Base-by-base conservation (phyloP, 2,113 vertebrate species). In the Nibea coibor region DNA sequence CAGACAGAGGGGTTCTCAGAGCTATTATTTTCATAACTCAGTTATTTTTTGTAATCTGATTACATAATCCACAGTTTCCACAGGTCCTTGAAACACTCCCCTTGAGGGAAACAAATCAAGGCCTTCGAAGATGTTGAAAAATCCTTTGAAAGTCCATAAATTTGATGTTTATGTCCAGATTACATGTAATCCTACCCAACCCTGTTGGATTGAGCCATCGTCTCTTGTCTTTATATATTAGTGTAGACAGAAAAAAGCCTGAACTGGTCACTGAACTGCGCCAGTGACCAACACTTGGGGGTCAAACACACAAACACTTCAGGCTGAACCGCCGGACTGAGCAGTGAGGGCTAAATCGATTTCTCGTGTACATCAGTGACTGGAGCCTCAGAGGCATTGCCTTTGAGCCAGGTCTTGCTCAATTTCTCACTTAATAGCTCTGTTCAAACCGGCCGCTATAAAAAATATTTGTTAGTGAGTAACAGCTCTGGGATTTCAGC, bases 261-360 rank as follows among this genome's bases (percentile, higher is more conserved):
- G 28, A 26, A 15, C 5, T 35, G 12, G 50, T 56, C 10, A 14
- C 48, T 62, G 11, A 58, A 12, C n/a, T 57, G 17, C 43, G 58
- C 10, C 53, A 66, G 28, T 50, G 61, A 48, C 26, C 50, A 64
- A 28, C 42, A 39, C 65, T 14, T 64, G 7, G 0, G 22, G 73
- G 12, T 15, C 10, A 31, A 26, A 64, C 51, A 20, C 5, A 50
- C n/a, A 48, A 59, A 54, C 6, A 57, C 68, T 45, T 72, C 45
- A 39, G 73, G 45, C 53, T 71, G 26, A 50, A 71, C 50, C 17
- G 31, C n/a, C 19, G 56, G 54, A 81, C 39, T 24, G 57, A 64
- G 8, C 58, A 39, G 24, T 22, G 5, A 3, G 26, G 26, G 28
- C 9, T 45, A 10, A 65, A 77, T 66, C 3, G 1, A 77, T 48